phyloP scores from a whole-genome alignment of 2,888 invertebrate species.

The Oscheius sp. region DNA sequence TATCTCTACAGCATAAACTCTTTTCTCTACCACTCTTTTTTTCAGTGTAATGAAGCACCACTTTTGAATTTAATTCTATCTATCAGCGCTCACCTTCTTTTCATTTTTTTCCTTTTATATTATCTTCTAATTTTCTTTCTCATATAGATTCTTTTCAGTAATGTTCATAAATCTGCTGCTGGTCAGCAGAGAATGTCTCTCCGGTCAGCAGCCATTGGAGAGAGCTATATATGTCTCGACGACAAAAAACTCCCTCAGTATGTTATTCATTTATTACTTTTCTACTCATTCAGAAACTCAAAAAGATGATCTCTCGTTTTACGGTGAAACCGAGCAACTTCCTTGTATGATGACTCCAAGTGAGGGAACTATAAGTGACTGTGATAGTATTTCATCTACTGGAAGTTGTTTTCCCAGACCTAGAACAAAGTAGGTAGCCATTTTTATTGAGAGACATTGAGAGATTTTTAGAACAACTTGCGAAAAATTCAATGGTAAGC shows the following conservation, averaged over 20 bases:
- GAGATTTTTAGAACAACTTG: background rate
- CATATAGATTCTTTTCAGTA: background rate
- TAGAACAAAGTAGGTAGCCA: background rate
- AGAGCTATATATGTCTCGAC: constrained; percentile 1
- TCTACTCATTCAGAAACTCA: background rate
- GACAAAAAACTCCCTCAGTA: constrained; percentile 4
- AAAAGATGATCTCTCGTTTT: constrained; percentile 7
- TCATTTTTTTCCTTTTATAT: background rate
- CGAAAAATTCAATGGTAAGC: background rate
- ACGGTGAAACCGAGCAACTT: background rate
- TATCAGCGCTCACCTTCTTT: background rate
- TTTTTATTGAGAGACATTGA: background rate
- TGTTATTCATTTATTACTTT: background rate
- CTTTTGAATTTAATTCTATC: background rate
- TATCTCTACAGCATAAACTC: background rate
- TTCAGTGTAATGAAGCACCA: background rate
- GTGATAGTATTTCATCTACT: background rate
- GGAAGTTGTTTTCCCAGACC: background rate
- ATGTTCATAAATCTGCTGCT: constrained; percentile 21
- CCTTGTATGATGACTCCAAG: background rate
- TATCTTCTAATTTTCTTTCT: background rate
- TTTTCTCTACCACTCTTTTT: background rate
- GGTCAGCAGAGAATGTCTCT: background rate
- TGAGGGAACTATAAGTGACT: background rate
- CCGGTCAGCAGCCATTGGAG: constrained; percentile 9